Base-by-base conservation (phyloP, 2,797 vertebrate genomes). In the Garrulus glandarius region DNA sequence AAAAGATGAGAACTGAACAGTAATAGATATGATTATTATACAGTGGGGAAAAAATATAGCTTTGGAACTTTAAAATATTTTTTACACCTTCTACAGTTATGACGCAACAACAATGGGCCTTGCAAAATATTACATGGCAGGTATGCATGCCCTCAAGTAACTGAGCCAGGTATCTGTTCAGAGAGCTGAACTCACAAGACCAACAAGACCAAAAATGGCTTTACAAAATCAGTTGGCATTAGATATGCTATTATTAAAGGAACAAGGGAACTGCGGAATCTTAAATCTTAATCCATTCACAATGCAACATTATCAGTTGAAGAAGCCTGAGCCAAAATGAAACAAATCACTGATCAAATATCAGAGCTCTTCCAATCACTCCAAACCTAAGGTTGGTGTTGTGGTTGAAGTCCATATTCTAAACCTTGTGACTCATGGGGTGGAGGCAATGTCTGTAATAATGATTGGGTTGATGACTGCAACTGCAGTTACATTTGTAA, bases 101-200 rank as follows among this genome's bases (percentile, higher is more conserved):
- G 19, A 39, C 1, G 3, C 16, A 61, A 30, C 7, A 53, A 13
- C 11, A 68, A 14, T 29, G 47, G 13, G 63, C 14, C 55, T 34
- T 77, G 39, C 24, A 39, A 69, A 61, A 53, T n/a, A 52, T 15
- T n/a, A 24, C 3, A 24, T 7, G 29, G 29, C 46, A 77, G 13
- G 34, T 21, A n/a, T 21, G 30, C 9, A 24, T 27, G 3, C 16
- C 39, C 24, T 29, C 19, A 46, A n/a, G 15, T 26, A 69, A 46
- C 21, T 24, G 24, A 68, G 24, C 4, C 39, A 68, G 27, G 10
- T 20, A 21, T 69, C 20, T 0, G 0, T 67, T 69, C 20, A 32
- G 9, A 46, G 13, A 60, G 16, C 9, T 39, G 56, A 61, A 60
- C 11, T 53, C 60, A 7, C 15, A 68, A 39, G 29, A 46, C 5